Evolutionary conservation across 2,797 vertebrate genomes (phyloP), one percentile per base, ranked within the genome.

Genomic region (Aeoliscus strigatus): DNA sequence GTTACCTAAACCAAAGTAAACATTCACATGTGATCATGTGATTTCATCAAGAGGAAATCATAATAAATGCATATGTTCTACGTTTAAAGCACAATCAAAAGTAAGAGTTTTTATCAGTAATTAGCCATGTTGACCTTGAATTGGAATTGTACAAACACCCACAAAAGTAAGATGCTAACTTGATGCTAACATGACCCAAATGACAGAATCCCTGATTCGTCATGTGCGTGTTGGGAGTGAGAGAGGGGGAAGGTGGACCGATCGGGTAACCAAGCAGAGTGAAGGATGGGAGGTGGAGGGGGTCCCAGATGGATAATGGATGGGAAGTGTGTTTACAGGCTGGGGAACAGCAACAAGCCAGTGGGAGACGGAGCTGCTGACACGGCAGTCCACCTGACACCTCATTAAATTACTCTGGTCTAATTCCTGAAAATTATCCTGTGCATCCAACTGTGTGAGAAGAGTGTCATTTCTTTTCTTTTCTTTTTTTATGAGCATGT

Each of bases 251-350:
- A 21, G 42, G n/a, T 26, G 1, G 9, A 6, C 15, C 38, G 12
- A 46, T 33, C 13, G 26, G 25, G 37, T 46, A 51, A 38, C 46
- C 31, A 40, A 51, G 29, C 46, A 14, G 11, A 8, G 11, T 27
- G 49, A 2, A 23, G 9, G 43, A 31, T 61, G 70, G 66, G 51
- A 56, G 60, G 25, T 52, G 60, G 47, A 58, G 58, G 47, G 60
- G 58, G 27, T 66, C 84, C 84, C 88, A 90, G 87, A 90, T 91
- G 88, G 88, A 76, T 76, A 85, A 83, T 82, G 78, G 85, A 82
- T 78, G 86, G 77, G 81, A 88, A 87, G 64, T 59, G 71, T 47
- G 56, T 63, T 47, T 39, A 42, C 40, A 51, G 52, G 59, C 47
- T 73, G 39, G 51, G 35, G 21, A 43, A 35, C 43, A 35, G 35